Percentiles rank a stretch among this genome's conserved stretches.
Conservation (phyloP, 2,888 invertebrate species). For the Harpalus rubripes region DNA sequence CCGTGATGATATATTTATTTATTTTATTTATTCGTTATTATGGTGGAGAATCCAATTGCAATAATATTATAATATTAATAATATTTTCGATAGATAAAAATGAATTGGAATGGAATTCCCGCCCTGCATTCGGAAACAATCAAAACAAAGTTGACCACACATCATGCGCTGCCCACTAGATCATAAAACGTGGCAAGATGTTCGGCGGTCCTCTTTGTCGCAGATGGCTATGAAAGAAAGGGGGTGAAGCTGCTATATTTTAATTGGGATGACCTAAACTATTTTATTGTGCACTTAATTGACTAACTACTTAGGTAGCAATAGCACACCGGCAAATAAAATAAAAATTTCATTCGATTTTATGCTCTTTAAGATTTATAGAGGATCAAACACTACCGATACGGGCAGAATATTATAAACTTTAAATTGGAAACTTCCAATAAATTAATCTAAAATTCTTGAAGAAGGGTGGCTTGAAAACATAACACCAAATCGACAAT, state of each 20-base stretch:
- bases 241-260: neutral
- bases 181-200: neutral
- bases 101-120: too few species aligned
- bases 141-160: neutral
- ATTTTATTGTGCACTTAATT: slow-evolving; percentile 18
- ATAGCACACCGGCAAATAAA: slow-evolving; percentile 23
- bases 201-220: neutral
- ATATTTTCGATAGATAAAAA: too few species aligned
- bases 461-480: too few species aligned
- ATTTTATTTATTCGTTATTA: too few species aligned
- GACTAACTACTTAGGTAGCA: slow-evolving; percentile 36
- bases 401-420: neutral
- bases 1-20: too few species aligned
- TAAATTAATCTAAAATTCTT: neutral
- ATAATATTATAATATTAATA: too few species aligned
- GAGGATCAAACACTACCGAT: slow-evolving; percentile 9
- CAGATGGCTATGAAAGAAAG: neutral
- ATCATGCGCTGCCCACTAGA: slow-evolving; percentile 4
- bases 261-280: neutral
- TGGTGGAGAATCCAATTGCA: too few species aligned
- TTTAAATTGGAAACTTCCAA: neutral
- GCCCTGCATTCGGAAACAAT: neutral
- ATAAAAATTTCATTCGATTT: slow-evolving; percentile 47
- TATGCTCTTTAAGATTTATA: slow-evolving; percentile 41
- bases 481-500: too few species aligned